Conservation (phyloP, 2,113 vertebrate genomes). For the Manacus vitellinus region DNA sequence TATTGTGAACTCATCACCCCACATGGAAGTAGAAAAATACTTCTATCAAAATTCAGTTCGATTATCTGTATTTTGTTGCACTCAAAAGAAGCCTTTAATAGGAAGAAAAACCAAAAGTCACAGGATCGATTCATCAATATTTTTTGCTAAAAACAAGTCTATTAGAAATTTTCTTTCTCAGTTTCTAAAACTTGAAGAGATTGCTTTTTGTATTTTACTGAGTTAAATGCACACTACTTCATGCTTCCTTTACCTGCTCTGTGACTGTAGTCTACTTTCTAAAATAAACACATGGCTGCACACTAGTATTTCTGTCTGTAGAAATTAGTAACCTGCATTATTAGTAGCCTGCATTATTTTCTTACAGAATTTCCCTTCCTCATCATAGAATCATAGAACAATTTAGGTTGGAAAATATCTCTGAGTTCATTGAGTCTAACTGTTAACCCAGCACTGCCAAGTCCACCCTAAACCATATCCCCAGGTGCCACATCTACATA, state of each 20-base stretch:
- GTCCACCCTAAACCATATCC: neutral
- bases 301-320: neutral
- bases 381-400: neutral
- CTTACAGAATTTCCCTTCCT: neutral
- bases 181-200: neutral
- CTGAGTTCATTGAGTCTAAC: neutral
- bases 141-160: neutral
- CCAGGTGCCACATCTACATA: neutral
- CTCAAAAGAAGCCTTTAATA: neutral
- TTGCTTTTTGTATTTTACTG: rapidly evolving
- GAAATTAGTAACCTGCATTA: neutral
- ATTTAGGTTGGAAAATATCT: neutral
- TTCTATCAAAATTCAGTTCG: neutral
- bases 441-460: neutral
- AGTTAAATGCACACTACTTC: neutral
- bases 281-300: neutral
- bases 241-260: neutral
- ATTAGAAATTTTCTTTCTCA: neutral
- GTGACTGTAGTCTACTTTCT: neutral
- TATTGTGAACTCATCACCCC: neutral
- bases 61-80: neutral
- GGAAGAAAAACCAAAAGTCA: neutral
- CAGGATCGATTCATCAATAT: neutral
- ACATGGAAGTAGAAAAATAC: neutral
- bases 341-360: neutral